phyloP scores from a whole-genome alignment of 2,113 vertebrate genomes.

The Prunella himalayana region DNA sequence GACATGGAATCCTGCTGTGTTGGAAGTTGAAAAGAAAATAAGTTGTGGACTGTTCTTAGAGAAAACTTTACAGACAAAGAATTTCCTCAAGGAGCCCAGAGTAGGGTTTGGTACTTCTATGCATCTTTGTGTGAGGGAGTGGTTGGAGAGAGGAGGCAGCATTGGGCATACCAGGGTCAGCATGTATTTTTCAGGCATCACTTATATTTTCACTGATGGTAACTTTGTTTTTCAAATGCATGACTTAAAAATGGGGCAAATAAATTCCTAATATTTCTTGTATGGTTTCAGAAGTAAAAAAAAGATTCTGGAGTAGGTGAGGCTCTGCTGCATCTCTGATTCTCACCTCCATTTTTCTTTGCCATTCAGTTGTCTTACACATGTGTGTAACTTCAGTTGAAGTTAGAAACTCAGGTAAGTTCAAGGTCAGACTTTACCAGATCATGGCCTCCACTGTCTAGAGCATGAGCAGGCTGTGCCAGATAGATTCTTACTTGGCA shows the following conservation, averaged over 20 bases:
- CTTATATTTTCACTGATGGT: neutral
- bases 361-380: rapidly evolving
- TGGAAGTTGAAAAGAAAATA: neutral
- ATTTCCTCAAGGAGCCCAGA: conserved; percentile 46
- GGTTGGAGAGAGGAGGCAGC: neutral
- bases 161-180: neutral
- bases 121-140: neutral
- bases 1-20: conserved; percentile 14
- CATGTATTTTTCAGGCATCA: neutral
- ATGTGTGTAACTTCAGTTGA: neutral
- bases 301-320: neutral
- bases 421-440: neutral
- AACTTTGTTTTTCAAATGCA: neutral
- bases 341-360: neutral
- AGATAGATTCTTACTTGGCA: neutral
- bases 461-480: neutral
- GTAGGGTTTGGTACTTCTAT: conserved; percentile 35
- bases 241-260: neutral
- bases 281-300: neutral
- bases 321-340: neutral
- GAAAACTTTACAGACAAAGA: conserved; percentile 46
- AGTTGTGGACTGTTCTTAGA: conserved; percentile 32
- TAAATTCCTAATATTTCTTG: neutral
- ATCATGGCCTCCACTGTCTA: neutral
- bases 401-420: neutral